Conservation (phyloP, 2,797 vertebrate genomes). For the Catharus ustulatus region DNA sequence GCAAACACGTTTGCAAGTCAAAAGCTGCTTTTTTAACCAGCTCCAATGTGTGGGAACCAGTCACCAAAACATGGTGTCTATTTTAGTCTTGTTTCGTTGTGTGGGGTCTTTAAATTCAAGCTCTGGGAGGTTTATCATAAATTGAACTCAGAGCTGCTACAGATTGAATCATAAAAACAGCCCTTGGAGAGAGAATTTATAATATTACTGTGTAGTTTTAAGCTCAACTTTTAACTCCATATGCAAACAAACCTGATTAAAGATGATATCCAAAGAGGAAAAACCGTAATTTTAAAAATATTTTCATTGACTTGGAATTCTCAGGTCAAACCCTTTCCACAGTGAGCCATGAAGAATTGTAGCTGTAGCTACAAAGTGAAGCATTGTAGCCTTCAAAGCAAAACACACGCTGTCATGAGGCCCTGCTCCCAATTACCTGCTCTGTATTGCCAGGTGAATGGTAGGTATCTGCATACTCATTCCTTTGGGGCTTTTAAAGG, state of each 20-base stretch:
- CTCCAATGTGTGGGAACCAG: not conserved
- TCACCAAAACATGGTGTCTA: not conserved
- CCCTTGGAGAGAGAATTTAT: not conserved
- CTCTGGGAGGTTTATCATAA: not conserved
- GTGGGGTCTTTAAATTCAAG: not conserved
- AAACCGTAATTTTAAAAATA: not conserved
- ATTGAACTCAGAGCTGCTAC: not conserved
- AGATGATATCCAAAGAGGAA: conserved; percentile 10
- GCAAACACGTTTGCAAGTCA: not conserved
- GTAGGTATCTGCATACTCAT: not conserved
- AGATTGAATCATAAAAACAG: not conserved
- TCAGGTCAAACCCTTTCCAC: conserved; percentile 4
- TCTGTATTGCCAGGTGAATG: not conserved
- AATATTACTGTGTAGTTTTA: not conserved
- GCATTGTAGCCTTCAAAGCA: not conserved
- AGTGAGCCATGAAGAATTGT: not conserved
- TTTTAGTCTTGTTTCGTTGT: not conserved
- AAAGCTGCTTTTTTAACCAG: not conserved
- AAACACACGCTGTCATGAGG: not conserved
- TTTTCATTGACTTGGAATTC: conserved; percentile 40
- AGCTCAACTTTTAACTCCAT: not conserved
- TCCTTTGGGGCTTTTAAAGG: not conserved
- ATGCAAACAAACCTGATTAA: conserved; percentile 37
- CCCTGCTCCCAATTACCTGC: not conserved
- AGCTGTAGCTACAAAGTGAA: not conserved